Conservation (phyloP, 2,113 vertebrate genomes). For the Agapornis roseicollis region DNA sequence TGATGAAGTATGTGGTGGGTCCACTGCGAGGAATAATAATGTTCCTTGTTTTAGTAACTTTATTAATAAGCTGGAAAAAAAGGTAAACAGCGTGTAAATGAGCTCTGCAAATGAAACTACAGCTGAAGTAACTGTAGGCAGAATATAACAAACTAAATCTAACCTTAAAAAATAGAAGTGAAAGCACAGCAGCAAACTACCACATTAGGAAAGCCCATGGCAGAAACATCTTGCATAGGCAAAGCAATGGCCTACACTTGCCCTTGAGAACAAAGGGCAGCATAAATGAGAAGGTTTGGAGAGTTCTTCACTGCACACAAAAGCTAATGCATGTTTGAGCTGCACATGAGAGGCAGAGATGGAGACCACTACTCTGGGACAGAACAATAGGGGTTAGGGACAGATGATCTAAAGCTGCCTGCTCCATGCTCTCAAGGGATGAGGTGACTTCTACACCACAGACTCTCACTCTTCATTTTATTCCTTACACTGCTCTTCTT, state of each 20-base stretch:
- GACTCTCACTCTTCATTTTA: not conserved
- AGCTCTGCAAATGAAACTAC: not conserved
- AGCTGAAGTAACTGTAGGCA: not conserved
- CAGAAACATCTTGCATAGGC: not conserved
- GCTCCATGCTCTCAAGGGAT: not conserved
- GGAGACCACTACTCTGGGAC: not conserved
- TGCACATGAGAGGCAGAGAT: not conserved
- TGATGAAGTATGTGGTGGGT: not conserved
- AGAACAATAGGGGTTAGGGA: not conserved
- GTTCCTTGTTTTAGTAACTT: not conserved
- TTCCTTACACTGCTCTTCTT: not conserved
- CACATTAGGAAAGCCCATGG: not conserved
- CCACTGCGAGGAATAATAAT: not conserved
- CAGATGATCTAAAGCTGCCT: not conserved
- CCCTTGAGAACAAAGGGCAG: not conserved
- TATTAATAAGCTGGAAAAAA: slow-evolving; percentile 7
- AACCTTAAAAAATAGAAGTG: not conserved
- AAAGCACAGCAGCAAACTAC: not conserved
- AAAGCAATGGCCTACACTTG: not conserved
- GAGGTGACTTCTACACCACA: not conserved
- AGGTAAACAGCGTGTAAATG: not conserved
- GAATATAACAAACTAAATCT: not conserved
- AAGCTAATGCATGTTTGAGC: not conserved
- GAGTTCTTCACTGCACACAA: not conserved
- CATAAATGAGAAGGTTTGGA: not conserved